Evolutionary conservation across 2,113 vertebrate genomes (phyloP), one percentile per base, ranked within the genome.

Genomic region (Andinoacara biseriatus): DNA sequence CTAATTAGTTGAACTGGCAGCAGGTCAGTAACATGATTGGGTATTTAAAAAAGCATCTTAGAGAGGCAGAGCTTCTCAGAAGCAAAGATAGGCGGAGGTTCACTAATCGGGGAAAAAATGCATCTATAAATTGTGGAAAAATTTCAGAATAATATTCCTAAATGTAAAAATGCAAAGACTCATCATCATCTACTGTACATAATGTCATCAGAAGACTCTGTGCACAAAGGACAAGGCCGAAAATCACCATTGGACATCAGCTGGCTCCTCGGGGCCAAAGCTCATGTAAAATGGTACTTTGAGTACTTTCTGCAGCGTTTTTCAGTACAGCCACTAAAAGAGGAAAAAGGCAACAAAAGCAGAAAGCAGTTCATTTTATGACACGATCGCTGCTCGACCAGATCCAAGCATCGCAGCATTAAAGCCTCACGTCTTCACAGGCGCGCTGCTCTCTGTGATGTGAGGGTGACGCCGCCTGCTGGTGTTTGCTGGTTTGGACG

Each of bases 1-100:
- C 38, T 0, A 26, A 26, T 67, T 67, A 46, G 0, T 40, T 67
- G 46, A 0, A 67, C 22, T 67, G 43, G 10, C 63, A 46, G 46
- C 38, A 10, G 40, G 14, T 67, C 14, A 18, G 63, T 46, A 46
- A 67, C 40, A 46, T 67, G 14, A 46, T 26, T 26, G 63, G 22
- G 38, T 46, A 67, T 43, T 43, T 43, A 65, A 43, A 43, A 67
- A 67, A 67, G 24, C 24, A 46, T 67, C 22, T 26, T 43, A 67
- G n/a, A 9, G 1, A 43, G 38, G 38, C 38, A 43, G n/a, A 0
- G 0, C 40, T 15, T 24, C 61, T 40, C 35, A 63, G 35, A n/a
- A 63, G 61, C 40, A 40, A 65, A 65, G 62, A 65, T 65, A 20
- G 22, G 35, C 38, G 3, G 38, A 40, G 9, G 38, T 40, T 40